Base-by-base conservation (phyloP, 2,888 invertebrate species). In the Melieria picta region DNA sequence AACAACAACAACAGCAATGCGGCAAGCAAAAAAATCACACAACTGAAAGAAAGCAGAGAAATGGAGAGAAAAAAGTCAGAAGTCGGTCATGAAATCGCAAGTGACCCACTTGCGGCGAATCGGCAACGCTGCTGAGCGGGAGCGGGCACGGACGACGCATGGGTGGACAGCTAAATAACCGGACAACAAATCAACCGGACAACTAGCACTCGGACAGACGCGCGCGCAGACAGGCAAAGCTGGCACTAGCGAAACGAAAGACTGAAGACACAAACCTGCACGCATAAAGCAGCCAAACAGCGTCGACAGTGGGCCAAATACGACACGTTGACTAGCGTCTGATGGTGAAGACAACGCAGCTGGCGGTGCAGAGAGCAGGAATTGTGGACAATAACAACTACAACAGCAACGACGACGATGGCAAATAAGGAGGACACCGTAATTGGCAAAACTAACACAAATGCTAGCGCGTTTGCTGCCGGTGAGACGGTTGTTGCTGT, bases 31-130 rank as follows among this genome's bases (percentile, higher is more conserved):
- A 30, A 30, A 30, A 30, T 30, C 30, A 30, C 30, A 30, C 30
- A 16, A 42, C 4, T 13, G 42, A 11, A 52, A 5, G 50, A 7
- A 10, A 60, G 60, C 58, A 60, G 43, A 42, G 11, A 57, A 61
- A 52, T 50, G 16, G 50, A 61, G 52, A 67, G 60, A 60, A 67
- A 66, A 58, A 67, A 50, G 43, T n/a, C n/a, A 52, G 74, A 80
- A 79, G 79, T 80, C 79, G 80, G 80, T 79, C 80, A 80, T 79
- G 79, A 79, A 80, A 80, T 80, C 79, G 80, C 79, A 80, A 80
- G 80, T 80, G 77, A 78, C 80, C 79, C 69, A 80, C 78, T 78
- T 80, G 60, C 63, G 58, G 16, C 50, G 30, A 47, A 10, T 5
- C 16, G 16, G 47, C 45, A 30, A 65, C 45, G 55, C 45, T 30